Evolutionary conservation across 37 sponge, comb jelly and placozoan genomes (phyloP), one percentile per base, ranked within the genome.

Genomic region (Agelas oroides): DNA sequence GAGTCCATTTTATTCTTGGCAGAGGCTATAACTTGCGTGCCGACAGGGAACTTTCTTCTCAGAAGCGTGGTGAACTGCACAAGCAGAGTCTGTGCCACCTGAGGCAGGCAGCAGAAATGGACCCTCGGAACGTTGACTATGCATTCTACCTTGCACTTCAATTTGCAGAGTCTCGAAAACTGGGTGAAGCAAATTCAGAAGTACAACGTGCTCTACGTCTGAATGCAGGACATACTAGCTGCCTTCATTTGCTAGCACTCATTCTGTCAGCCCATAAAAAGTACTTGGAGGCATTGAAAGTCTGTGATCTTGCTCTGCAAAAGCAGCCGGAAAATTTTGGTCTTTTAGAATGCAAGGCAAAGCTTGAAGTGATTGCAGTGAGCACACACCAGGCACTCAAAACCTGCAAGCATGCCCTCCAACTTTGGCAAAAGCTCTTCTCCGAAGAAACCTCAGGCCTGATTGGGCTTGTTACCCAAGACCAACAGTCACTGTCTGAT

Each of bases 241-340:
- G 85, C 46, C 80, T 90, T 15, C 90, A 90, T 53, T 54, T 90
- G 33, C 80, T 90, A 21, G 76, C 75, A 19, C 85, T 90, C 41
- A 69, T 90, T 15, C 53, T 85, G 53, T 65, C 90, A 2, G 80
- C 90, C 16, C 71, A 90, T 58, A 84, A 84, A 65, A 25, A 74
- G 39, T 90, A 80, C 61, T 8, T n/a, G 16, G 90, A 90, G 53
- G 90, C 90, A 0, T 33, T 79, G 33, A 63, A 84, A 57, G 65
- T 90, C 23, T 90, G 90, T 40, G 79, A 79, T 40, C 38, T 85
- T 65, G 85, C 90, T 18, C 81, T 85, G 37, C 74, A 78, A 61
- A 79, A 84, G 62, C 75, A 84, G 37, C 90, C 90, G 0, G 80
- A 84, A 54, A 90, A 90, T 39, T 78, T 90, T 56, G 77, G 81